Evolutionary conservation across 2,797 vertebrate species (phyloP).

Genomic region (Falco naumanni): DNA sequence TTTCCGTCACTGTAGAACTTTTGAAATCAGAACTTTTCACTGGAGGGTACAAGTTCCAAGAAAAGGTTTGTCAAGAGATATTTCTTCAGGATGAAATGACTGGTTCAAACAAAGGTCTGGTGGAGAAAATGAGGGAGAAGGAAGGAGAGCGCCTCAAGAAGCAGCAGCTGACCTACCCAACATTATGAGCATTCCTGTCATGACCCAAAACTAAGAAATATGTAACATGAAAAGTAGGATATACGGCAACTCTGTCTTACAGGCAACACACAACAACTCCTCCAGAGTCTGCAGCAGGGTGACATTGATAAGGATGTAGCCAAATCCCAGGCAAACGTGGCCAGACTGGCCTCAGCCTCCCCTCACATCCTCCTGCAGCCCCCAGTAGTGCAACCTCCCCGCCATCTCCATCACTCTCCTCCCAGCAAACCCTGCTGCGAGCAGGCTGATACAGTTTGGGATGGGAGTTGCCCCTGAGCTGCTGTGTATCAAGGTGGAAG

Average conservation of each 20-base stretch:
- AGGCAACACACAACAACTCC: not conserved
- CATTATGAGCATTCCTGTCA: not conserved
- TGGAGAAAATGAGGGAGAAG: not conserved
- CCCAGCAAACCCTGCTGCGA: not conserved
- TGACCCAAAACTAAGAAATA: not conserved
- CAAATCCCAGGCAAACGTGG: not conserved
- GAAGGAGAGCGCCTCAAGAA: not conserved
- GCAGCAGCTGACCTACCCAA: not conserved
- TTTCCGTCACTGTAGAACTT: not conserved
- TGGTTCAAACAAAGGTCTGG: not conserved
- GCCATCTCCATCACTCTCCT: not conserved
- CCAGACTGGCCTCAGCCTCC: not conserved
- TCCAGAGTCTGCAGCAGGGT: not conserved
- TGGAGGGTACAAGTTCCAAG: not conserved
- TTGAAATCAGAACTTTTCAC: not conserved
- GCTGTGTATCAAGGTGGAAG: not conserved
- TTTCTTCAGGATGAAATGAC: not conserved
- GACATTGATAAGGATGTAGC: not conserved
- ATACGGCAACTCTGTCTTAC: not conserved
- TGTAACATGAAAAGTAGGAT: not conserved
- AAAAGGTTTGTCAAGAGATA: not conserved
- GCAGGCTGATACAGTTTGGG: not conserved
- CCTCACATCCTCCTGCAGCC: not conserved
- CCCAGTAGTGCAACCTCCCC: fast-evolving
- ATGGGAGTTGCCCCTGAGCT: not conserved